A percentile compares a stretch with the other conserved stretches of the same genome.
These are phyloP conservation scores for Pituophis catenifer DNA, from an alignment of 2,113 vertebrate genomes.

Conservation along the genomic window DNA sequence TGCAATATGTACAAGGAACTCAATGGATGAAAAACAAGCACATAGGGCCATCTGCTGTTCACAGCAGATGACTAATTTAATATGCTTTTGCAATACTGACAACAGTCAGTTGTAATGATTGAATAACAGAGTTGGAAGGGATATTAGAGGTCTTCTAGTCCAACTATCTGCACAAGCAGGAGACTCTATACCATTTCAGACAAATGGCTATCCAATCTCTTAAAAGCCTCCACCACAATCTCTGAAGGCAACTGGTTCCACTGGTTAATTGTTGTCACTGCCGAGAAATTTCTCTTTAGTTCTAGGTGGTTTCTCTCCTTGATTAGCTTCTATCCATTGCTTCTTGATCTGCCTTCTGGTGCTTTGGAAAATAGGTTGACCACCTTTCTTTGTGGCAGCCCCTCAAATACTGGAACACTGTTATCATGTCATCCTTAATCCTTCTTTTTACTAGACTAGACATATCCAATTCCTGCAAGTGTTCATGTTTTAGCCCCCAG, in stretches of 20 bases:
- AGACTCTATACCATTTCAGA: background rate
- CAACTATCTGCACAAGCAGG: background rate
- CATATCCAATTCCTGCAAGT: background rate
- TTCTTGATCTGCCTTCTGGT: background rate
- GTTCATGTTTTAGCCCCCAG: background rate
- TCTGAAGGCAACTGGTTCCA: background rate
- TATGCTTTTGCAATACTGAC: background rate
- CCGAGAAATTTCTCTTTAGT: background rate
- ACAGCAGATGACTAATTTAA: background rate
- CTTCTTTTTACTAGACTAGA: background rate
- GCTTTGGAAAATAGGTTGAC: background rate
- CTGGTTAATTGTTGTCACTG: background rate
- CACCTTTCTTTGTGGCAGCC: background rate
- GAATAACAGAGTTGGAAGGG: background rate
- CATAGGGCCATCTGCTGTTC: background rate
- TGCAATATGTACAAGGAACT: background rate
- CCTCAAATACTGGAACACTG: background rate
- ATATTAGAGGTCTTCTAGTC: background rate
- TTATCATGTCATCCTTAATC: background rate
- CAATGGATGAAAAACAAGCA: background rate
- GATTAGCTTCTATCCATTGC: background rate
- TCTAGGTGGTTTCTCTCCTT: background rate
- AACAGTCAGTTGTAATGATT: background rate
- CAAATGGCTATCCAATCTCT: background rate
- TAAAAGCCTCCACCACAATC: background rate